Percentiles rank a stretch among this genome's conserved stretches.
phyloP scores from a whole-genome alignment of 30 jellyfish, hydroid and myxozoan species.

The Chrysaora quinquecirrha region DNA sequence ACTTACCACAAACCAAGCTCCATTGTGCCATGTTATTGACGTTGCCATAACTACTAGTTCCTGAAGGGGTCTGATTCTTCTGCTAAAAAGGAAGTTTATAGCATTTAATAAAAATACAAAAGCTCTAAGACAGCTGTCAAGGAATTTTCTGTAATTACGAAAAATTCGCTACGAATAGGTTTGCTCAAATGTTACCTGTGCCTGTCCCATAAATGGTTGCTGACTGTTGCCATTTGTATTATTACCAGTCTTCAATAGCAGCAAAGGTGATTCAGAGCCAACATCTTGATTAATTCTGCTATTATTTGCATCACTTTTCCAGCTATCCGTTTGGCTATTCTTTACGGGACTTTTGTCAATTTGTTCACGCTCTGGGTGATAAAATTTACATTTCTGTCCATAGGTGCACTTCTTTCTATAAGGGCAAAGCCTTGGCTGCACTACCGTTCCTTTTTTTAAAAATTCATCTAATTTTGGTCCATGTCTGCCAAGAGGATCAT shows the following conservation, averaged over 20 bases:
- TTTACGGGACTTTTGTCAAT: neutral
- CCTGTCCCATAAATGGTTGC: neutral
- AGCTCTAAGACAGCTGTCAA: too few relatives aligned
- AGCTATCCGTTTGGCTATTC: neutral
- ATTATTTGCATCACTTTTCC: neutral
- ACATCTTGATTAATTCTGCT: neutral
- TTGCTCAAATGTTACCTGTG: too few relatives aligned
- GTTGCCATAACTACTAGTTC: too few relatives aligned
- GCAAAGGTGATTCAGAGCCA: neutral
- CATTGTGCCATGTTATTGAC: too few relatives aligned
- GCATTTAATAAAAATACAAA: too few relatives aligned
- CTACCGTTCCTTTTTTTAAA: conserved; percentile 69
- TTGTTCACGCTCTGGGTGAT: conserved; percentile 78
- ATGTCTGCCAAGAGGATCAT: conserved; percentile 91
- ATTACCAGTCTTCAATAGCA: neutral
- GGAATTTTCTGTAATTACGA: too few relatives aligned
- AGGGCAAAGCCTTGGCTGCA: conserved; percentile 74
- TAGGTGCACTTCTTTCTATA: conserved; percentile 81
- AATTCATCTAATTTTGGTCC: conserved; percentile 87
- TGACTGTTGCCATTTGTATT: neutral
- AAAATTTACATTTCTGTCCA: conserved; percentile 81
- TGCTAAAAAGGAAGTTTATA: too few relatives aligned
- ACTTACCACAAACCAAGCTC: too few relatives aligned
- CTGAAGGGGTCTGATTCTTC: too few relatives aligned
- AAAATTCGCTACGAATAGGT: too few relatives aligned